These are phyloP conservation scores for Daubentonia madagascariensis DNA, from an alignment of 2,113 vertebrate genomes.

Conservation along the genomic window DNA sequence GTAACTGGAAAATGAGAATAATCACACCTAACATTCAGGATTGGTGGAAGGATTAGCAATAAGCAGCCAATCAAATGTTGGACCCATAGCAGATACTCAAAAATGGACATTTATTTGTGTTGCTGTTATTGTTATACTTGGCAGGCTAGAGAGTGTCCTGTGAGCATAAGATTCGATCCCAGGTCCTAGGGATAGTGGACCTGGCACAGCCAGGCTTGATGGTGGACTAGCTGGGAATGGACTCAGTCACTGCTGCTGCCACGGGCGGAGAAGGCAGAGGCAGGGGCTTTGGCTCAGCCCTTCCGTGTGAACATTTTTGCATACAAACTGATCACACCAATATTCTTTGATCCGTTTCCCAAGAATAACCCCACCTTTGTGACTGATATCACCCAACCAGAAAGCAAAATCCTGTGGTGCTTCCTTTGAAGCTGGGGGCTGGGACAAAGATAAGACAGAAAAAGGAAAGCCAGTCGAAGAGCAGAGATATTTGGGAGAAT, in stretches of 20 bases:
- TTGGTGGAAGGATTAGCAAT: not conserved
- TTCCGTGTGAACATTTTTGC: constrained; percentile 50
- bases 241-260: not conserved
- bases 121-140: not conserved
- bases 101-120: not conserved
- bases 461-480: not conserved
- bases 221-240: not conserved
- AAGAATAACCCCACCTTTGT: constrained; percentile 64
- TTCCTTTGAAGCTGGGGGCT: constrained; percentile 30
- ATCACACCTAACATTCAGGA: not conserved
- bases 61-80: not conserved
- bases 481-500: not conserved
- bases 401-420: constrained; percentile 63
- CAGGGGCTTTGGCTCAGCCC: not conserved
- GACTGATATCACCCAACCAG: constrained; percentile 64
- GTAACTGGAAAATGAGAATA: not conserved
- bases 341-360: constrained; percentile 69
- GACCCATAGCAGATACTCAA: not conserved
- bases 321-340: constrained; percentile 62
- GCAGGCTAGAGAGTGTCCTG: not conserved
- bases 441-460: not conserved
- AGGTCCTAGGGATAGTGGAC: not conserved
- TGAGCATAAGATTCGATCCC: not conserved
- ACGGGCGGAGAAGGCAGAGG: not conserved
- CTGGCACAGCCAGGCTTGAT: not conserved